phyloP scores from a whole-genome alignment of 2,797 vertebrate species.

The Enteromius paludinosus region DNA sequence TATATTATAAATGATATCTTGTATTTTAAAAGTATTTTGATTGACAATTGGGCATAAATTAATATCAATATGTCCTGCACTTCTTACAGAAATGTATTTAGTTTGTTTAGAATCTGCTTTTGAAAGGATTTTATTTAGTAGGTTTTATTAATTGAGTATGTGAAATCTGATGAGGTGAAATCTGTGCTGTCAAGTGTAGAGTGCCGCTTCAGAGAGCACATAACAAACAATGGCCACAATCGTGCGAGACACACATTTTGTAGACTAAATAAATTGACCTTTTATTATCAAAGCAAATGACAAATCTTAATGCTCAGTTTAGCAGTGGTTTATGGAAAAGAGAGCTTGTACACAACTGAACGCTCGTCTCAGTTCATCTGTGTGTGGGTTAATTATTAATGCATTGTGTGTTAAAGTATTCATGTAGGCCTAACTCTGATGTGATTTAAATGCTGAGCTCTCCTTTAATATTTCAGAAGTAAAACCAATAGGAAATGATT shows the following conservation, averaged over 20 bases:
- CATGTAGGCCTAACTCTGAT: conserved; percentile 63
- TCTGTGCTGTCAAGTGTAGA: conserved; percentile 6
- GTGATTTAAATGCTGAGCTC: conserved; percentile 67
- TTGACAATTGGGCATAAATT: background rate
- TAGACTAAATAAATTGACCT: background rate
- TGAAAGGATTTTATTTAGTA: background rate
- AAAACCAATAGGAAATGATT: conserved; percentile 42
- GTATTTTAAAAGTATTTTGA: background rate
- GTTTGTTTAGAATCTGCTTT: background rate
- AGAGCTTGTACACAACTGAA: conserved; percentile 13
- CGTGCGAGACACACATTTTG: background rate
- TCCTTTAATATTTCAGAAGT: conserved; percentile 65
- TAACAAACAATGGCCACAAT: background rate
- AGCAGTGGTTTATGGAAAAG: conserved; percentile 19
- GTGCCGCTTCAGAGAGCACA: background rate
- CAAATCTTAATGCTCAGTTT: conserved; percentile 19
- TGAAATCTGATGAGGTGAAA: conserved; percentile 21
- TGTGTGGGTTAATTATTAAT: conserved; percentile 70
- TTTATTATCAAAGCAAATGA: background rate
- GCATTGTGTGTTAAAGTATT: conserved; percentile 68
- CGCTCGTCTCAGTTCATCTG: conserved; percentile 37
- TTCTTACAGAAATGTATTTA: background rate
- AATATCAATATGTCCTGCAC: background rate
- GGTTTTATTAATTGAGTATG: conserved; percentile 1
- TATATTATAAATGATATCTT: background rate